Evolutionary conservation across 2,888 invertebrate genomes (phyloP), one percentile per base, ranked within the genome.

Genomic region (Cyclophora albipunctata): DNA sequence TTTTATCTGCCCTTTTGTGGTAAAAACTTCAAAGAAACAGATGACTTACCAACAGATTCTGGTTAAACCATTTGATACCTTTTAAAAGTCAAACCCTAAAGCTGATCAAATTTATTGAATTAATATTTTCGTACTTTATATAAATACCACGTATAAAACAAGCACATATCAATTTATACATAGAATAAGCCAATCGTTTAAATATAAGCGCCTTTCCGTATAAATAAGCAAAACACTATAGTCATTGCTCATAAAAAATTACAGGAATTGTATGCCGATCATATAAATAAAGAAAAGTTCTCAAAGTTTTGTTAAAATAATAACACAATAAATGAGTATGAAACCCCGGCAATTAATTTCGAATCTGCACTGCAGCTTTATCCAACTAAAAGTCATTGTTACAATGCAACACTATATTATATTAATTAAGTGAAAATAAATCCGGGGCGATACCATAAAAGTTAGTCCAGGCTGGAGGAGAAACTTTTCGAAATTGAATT

Each of bases 401-500:
- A 7, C 51, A 46, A 45, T 51, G 20, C 51, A 46, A 45, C 45
- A 53, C 45, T 57, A 43, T 58, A 51, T 55, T 58, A 51, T 55
- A 60, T 65, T 69, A 69, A 69, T 70, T 67, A 66, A 64, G 61
- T 52, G 62, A 60, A 61, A 65, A 65, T 63, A 67, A 69, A 68
- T 64, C 59, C 67, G 63, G 42, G 53, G 66, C 67, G 58, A 60
- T 62, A 66, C 62, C 63, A 63, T 59, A 66, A 68, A 76, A 78
- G 69, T 77, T 73, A 63, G 64, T 63, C 59, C 55, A 41, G 48
- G 54, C 64, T 59, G 61, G 60, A 55, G 53, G 60, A 55, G 60
- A 69, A 80, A 78, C 69, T 81, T 78, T 60, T 56, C 54, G 63
- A 71, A 75, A 81, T 82, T 77, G 71, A 79, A 80, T 82, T 80